These are phyloP conservation scores for Silurus meridionalis DNA, from an alignment of 2,113 vertebrate species.

Conservation along the genomic window DNA sequence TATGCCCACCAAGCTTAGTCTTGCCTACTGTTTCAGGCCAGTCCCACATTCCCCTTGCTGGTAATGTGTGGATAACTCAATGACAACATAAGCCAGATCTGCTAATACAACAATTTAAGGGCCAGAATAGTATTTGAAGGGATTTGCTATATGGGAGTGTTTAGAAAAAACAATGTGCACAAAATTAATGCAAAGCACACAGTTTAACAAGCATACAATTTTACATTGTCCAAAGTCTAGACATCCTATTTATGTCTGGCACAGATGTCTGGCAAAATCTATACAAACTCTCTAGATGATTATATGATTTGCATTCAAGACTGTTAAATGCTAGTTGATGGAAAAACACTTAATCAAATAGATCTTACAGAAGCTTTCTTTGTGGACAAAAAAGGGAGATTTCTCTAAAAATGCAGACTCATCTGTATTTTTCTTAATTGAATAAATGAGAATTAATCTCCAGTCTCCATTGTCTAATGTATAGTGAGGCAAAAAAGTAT, in stretches of 20 bases:
- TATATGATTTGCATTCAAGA: background rate
- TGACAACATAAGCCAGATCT: background rate
- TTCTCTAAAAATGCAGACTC: constrained; percentile 2
- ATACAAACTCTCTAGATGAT: background rate
- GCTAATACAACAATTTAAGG: background rate
- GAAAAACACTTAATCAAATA: background rate
- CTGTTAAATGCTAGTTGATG: background rate
- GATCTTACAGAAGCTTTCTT: background rate
- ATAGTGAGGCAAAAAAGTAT: background rate
- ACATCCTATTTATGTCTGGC: background rate
- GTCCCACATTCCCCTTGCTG: background rate
- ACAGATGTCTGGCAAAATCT: background rate
- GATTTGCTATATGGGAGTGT: background rate
- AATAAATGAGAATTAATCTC: constrained; percentile 5
- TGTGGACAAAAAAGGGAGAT: background rate
- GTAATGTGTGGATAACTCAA: background rate
- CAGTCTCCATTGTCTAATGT: background rate
- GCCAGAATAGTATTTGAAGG: background rate
- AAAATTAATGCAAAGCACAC: background rate
- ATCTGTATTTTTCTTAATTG: background rate
- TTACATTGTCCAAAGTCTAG: background rate
- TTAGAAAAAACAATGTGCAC: background rate
- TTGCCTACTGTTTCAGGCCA: background rate
- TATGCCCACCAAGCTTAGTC: background rate
- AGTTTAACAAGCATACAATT: background rate